Percentiles rank a stretch among this genome's conserved stretches.
These are phyloP conservation scores for Mizuhopecten yessoensis DNA, from an alignment of 1,140 invertebrate genomes.

Conservation along the genomic window DNA sequence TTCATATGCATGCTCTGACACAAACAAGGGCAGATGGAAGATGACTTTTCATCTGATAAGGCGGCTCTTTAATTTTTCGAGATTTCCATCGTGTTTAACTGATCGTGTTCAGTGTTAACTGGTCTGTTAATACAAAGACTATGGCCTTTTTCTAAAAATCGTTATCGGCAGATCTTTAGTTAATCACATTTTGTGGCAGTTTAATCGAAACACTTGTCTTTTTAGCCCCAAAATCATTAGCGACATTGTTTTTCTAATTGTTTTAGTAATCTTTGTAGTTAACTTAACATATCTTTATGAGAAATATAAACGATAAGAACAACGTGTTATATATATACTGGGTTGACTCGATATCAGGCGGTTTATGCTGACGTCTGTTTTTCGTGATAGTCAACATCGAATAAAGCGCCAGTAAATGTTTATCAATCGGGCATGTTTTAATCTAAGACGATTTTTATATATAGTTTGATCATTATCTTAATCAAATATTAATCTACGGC, in stretches of 20 bases:
- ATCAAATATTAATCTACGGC: too few relatives aligned
- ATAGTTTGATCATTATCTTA: too few relatives aligned
- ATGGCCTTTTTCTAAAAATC: neutral
- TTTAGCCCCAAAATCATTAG: neutral
- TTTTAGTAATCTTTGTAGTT: neutral
- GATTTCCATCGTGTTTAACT: constrained; percentile 7
- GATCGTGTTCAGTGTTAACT: neutral
- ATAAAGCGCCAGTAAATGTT: too few relatives aligned
- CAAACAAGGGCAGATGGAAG: neutral
- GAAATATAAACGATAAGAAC: neutral
- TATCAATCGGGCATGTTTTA: too few relatives aligned
- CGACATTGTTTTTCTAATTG: neutral
- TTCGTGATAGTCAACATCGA: neutral
- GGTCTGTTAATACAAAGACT: neutral
- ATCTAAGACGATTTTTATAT: too few relatives aligned
- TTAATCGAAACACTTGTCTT: constrained; percentile 20
- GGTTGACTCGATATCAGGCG: neutral
- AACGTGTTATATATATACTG: neutral
- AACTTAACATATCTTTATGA: neutral
- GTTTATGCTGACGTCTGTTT: neutral
- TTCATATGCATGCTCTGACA: neutral
- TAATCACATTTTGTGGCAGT: neutral
- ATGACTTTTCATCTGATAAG: neutral
- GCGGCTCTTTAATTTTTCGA: neutral
- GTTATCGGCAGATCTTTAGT: neutral